Conservation (phyloP, 2,797 vertebrate species). For the Peromyscus aztecus region DNA sequence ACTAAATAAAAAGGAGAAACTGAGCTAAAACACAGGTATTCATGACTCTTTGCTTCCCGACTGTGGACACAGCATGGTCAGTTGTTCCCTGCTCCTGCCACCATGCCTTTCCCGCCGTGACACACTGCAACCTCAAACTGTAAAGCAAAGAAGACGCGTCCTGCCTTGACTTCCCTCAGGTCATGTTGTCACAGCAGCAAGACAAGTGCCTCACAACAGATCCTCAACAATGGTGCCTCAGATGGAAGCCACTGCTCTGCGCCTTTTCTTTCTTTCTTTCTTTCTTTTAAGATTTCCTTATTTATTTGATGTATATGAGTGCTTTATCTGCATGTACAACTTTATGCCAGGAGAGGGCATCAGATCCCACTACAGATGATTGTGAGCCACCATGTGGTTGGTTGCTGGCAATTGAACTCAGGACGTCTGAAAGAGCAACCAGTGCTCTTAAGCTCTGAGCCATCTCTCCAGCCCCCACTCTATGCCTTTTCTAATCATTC, state of each 20-base stretch:
- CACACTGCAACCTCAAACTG: background rate
- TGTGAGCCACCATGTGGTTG: no score
- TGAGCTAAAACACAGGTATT: background rate
- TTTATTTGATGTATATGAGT: no score
- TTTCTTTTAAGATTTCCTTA: no score
- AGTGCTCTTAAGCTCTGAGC: no score
- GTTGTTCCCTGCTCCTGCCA: background rate
- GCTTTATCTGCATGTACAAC: no score
- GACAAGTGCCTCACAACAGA: background rate
- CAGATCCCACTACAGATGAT: no score
- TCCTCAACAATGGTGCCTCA: no score
- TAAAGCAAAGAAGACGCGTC: background rate
- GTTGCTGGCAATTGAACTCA: no score
- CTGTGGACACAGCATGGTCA: background rate
- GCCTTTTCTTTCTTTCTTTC: no score
- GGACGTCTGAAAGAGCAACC: no score
- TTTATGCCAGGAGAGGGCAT: no score
- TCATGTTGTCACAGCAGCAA: background rate
- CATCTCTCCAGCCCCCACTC: no score
- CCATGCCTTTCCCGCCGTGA: background rate
- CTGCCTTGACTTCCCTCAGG: background rate
- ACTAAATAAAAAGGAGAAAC: background rate
- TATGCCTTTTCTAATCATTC: background rate
- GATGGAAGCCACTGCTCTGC: background rate
- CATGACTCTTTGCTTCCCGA: background rate